Evolutionary conservation across 1,140 invertebrate genomes (phyloP).

Genomic region (Sitophilus oryzae): DNA sequence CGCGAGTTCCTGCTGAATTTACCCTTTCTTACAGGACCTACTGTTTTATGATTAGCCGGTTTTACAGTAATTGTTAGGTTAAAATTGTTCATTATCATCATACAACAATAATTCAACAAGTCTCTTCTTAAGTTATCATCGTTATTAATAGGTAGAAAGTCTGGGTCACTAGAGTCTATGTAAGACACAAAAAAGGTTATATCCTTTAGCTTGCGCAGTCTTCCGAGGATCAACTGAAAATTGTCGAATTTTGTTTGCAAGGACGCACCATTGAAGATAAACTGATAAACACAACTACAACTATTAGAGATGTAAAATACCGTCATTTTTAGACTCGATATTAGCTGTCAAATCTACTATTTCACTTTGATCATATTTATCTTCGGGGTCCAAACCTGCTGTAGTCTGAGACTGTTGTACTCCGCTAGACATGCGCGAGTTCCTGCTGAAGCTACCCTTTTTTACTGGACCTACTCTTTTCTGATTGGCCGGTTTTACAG

Average conservation of each 20-base stretch:
- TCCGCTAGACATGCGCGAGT: slow-evolving; percentile 71
- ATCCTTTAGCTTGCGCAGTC: slow-evolving; percentile 78
- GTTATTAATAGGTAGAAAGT: slow-evolving; percentile 97
- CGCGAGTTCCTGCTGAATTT: slow-evolving; percentile 74
- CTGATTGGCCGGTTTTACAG: slow-evolving; percentile 94
- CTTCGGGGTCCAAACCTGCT: slow-evolving; percentile 56
- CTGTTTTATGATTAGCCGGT: slow-evolving; percentile 85
- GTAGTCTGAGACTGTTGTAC: slow-evolving; percentile 62
- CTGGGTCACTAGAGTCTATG: slow-evolving; percentile 91
- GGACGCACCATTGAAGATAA: no score
- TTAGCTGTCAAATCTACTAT: slow-evolving; percentile 67
- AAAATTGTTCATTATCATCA: slow-evolving; percentile 99
- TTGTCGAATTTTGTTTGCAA: slow-evolving; percentile 87
- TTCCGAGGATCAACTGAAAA: slow-evolving; percentile 77
- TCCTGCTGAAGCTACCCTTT: slow-evolving; percentile 69
- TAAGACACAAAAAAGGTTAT: slow-evolving; percentile 91
- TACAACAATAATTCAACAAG: slow-evolving; percentile 79
- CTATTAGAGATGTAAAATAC: slow-evolving; percentile 48
- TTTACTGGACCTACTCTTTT: slow-evolving; percentile 57
- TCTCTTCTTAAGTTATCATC: slow-evolving; percentile 91
- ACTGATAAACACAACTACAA: no score
- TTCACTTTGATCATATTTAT: slow-evolving; percentile 53
- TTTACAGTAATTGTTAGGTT: slow-evolving; percentile 98
- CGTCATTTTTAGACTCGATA: slow-evolving; percentile 43
- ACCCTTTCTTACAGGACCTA: slow-evolving; percentile 56